Evolutionary conservation across 1,140 invertebrate genomes (phyloP), one percentile per base, ranked within the genome.

Genomic region (Pseudomyrmex flavicornis): DNA sequence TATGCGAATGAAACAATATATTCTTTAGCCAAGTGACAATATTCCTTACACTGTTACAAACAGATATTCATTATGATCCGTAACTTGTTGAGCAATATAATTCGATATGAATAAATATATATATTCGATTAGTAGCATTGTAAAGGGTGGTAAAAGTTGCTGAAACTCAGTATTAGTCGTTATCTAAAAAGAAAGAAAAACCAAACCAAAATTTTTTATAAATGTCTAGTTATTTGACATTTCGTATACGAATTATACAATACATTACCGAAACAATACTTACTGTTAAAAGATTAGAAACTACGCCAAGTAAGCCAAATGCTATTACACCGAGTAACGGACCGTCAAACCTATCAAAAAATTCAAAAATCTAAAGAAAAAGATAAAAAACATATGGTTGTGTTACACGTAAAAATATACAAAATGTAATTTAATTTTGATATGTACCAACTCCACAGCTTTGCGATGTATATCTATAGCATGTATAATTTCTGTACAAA

Each of bases 381-480:
- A 50, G 8, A 68, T 0, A 0, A 12, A 44, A 22, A 58, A 56
- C 2, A 50, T 50, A 12, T 50, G 8, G 58, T 3, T 56, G 12
- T 58, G 58, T 46, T 12, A 26, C 12, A 12, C 48, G 48, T 12
- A 22, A 22, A 22, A 22, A 50, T 9, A 2, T 13, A 8, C 20
- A 46, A 35, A 35, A 35, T 35, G 46, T 48, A 48, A n/a, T 46
- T 58, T 26, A 26, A 0, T 5, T 7, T 35, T 0, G 5, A 35
- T 35, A 35, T 48, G 56, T 69, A 79, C 65, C 1, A 69, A 79
- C 63, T 35, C 4, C 20, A 79, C 58, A 58, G 65, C 65, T 17
- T 48, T 58, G 7, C 75, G 65, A 69, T 79, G 75, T 17, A 79
- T 58, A 48, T 69, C 20, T 22, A 79, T 46, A 1, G 75, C 75